These are phyloP conservation scores for Ctenodactylus gundi DNA, from an alignment of 2,113 vertebrate species.

Conservation along the genomic window DNA sequence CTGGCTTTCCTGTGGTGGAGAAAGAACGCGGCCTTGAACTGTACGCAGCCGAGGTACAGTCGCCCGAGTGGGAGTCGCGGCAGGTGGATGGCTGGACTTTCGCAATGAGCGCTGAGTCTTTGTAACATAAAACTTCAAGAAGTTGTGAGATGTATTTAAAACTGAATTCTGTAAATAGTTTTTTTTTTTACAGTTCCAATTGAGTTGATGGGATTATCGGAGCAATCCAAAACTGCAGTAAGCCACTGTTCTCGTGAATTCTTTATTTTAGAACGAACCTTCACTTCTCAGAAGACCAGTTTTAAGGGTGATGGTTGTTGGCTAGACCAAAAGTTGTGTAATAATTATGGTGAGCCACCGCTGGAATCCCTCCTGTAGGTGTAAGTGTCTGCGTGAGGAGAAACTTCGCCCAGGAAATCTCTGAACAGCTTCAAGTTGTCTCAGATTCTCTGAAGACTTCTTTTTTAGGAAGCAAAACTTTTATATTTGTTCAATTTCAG, in stretches of 20 bases:
- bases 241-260: slow-evolving; percentile 86
- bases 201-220: slow-evolving; percentile 87
- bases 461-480: slow-evolving; percentile 86
- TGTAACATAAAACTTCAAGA: slow-evolving; percentile 88
- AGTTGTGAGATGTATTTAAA: slow-evolving; percentile 91
- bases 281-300: slow-evolving; percentile 87
- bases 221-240: slow-evolving; percentile 85
- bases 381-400: slow-evolving; percentile 79
- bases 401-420: slow-evolving; percentile 85
- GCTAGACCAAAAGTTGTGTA: slow-evolving; percentile 82
- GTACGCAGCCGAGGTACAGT: slow-evolving; percentile 76
- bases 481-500: slow-evolving; percentile 89
- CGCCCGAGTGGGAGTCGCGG: slow-evolving; percentile 80
- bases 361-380: slow-evolving; percentile 80
- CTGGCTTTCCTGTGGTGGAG: slow-evolving; percentile 79
- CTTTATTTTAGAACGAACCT: slow-evolving; percentile 86
- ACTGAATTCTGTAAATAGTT: slow-evolving; percentile 90
- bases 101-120: slow-evolving; percentile 84
- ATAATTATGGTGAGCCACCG: slow-evolving; percentile 82
- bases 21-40: slow-evolving; percentile 83
- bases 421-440: slow-evolving; percentile 89
- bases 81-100: slow-evolving; percentile 83
- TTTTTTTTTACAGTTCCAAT: slow-evolving; percentile 88
- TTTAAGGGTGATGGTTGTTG: slow-evolving; percentile 86
- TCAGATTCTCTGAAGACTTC: slow-evolving; percentile 85